phyloP scores from a whole-genome alignment of 2,113 vertebrate species.

The Paracyprichromis sp. region DNA sequence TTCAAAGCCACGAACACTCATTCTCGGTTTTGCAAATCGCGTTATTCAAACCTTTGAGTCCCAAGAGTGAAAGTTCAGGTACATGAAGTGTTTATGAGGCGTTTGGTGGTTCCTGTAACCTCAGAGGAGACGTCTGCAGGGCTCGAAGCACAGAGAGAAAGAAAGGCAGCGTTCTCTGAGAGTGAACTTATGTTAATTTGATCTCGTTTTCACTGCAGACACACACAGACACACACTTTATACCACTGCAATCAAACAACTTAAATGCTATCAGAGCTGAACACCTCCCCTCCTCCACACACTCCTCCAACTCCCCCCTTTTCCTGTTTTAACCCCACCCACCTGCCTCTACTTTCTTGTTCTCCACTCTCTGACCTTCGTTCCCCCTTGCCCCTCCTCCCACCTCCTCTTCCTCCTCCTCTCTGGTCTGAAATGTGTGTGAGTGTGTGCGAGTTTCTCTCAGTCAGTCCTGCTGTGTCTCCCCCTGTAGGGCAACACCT shows the following conservation, averaged over 20 bases:
- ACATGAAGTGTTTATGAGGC: neutral
- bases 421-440: neutral
- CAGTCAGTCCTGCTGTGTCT: slow-evolving; percentile 63
- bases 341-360: neutral
- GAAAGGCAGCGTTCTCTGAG: neutral
- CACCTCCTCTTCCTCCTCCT: neutral
- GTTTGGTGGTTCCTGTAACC: neutral
- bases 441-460: slow-evolving; percentile 31
- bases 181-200: accelerated
- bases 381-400: neutral
- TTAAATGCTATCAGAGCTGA: neutral
- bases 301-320: neutral
- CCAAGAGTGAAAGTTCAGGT: neutral
- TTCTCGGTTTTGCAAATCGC: neutral
- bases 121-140: neutral
- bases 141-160: neutral
- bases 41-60: neutral
- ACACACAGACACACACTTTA: accelerated
- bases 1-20: accelerated
- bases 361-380: neutral
- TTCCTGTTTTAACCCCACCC: neutral
- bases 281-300: neutral
- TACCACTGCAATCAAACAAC: neutral
- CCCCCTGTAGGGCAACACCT: slow-evolving; percentile 85
- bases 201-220: neutral